A percentile compares a stretch with the other conserved stretches of the same genome.
Conservation (phyloP, 2,113 vertebrate genomes). For the Raja brachyura region DNA sequence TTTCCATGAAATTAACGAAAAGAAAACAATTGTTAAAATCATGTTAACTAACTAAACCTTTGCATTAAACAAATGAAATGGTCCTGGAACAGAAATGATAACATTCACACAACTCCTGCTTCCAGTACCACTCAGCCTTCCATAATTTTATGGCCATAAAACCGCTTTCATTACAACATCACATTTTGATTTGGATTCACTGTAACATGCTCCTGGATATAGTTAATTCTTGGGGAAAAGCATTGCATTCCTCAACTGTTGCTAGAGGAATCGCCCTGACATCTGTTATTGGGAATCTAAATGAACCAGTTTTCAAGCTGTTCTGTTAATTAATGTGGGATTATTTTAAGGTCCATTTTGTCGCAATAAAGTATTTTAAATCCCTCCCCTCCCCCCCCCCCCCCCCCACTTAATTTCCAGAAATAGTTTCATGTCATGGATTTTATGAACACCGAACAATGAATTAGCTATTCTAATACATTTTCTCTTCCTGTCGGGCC, state of each 20-base stretch:
- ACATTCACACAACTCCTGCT: not conserved
- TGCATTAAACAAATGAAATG: not conserved
- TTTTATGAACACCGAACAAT: not conserved
- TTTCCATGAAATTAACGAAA: too few species aligned
- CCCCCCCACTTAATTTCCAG: not conserved
- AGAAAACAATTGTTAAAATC: not conserved
- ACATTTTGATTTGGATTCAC: not conserved
- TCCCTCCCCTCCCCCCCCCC: too few species aligned
- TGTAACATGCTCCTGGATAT: not conserved
- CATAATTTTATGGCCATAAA: not conserved
- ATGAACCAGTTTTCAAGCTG: not conserved
- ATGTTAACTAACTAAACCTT: not conserved
- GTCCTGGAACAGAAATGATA: not conserved
- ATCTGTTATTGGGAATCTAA: not conserved
- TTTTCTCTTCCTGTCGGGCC: not conserved
- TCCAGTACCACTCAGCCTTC: not conserved
- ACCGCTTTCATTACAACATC: not conserved
- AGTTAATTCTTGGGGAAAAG: not conserved
- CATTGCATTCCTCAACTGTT: not conserved
- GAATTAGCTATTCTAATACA: not conserved
- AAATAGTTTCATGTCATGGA: not conserved
- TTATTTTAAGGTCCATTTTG: not conserved
- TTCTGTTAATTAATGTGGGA: not conserved
- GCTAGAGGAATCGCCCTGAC: not conserved
- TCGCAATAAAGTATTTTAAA: not conserved